Evolutionary conservation across 1,140 invertebrate genomes (phyloP), one percentile per base, ranked within the genome.

Genomic region (Neodiprion fabricii): DNA sequence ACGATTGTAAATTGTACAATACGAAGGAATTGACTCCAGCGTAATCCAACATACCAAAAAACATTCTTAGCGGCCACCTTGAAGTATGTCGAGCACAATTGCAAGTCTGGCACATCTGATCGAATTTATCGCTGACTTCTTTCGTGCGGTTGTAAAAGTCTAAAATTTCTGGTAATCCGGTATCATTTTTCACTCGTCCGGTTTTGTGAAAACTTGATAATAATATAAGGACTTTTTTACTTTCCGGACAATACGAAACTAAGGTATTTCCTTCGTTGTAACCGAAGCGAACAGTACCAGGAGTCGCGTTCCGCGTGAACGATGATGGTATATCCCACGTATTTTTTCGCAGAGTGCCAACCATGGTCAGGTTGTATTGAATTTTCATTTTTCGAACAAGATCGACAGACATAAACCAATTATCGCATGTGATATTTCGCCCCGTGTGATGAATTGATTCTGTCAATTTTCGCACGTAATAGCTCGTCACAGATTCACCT

Each of bases 91-190:
- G 74, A 47, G 77, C 50, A 68, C 73, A 75, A 68, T 81, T 80
- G 76, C 85, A 87, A 61, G 75, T 77, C 1, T 82, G 75, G 77
- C 83, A 84, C 72, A 84, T 81, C 73, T 86, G 73, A 77, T 89
- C 85, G 9, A 88, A 73, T n/a, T 76, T 74, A 77, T 89, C 86
- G 0, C 88, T 85, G 21, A 81, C 84, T 67, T 84, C 84, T 80
- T 89, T 90, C n/a, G 86, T 88, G 40, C 73, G 79, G 74, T 81
- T 81, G 70, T 82, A 87, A 73, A 79, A 79, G 2, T 73, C n/a
- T 17, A 85, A 79, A 48, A 86, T 82, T 75, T 87, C 80, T 67
- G 86, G 83, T 77, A 85, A 86, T 48, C 79, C 69, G 73, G 74
- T 74, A 70, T 78, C 53, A 75, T 72, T 23, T 77, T 83, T 72